These are phyloP conservation scores for Chloromyia formosa DNA, from an alignment of 2,888 invertebrate species.

Conservation along the genomic window DNA sequence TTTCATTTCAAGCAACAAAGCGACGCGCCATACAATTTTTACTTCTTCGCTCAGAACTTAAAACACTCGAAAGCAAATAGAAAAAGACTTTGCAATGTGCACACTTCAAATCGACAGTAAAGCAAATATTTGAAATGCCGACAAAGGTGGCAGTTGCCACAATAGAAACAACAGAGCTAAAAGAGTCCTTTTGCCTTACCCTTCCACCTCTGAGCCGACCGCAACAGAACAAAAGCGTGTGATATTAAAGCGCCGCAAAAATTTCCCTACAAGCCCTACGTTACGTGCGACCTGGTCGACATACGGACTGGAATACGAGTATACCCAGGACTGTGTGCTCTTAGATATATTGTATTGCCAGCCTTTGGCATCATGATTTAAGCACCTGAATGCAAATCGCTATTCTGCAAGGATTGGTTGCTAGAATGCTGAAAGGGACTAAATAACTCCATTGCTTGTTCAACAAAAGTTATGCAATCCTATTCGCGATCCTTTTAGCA, in stretches of 20 bases:
- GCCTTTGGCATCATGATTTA: background rate
- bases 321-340: too few relatives aligned
- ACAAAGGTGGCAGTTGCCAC: conserved; percentile 21
- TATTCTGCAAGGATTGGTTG: background rate
- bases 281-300: too few relatives aligned
- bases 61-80: background rate
- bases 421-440: background rate
- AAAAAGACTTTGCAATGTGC: conserved; percentile 4
- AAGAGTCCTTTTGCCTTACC: conserved; percentile 6
- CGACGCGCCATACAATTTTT: background rate
- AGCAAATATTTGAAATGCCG: conserved; percentile 35
- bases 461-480: background rate
- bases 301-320: too few relatives aligned
- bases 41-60: background rate
- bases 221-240: background rate
- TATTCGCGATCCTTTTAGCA: too few relatives aligned
- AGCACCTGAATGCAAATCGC: conserved; percentile 18
- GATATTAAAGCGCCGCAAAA: conserved; percentile 12
- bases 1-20: background rate
- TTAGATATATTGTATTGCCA: too few relatives aligned
- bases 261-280: background rate
- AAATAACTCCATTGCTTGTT: background rate
- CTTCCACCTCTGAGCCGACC: background rate
- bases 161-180: conserved; percentile 3
- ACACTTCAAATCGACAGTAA: conserved; percentile 27